A percentile compares a stretch with the other conserved stretches of the same genome.
These are phyloP conservation scores for Sylvilagus floridanus DNA, from an alignment of 2,797 vertebrate species.

Conservation along the genomic window DNA sequence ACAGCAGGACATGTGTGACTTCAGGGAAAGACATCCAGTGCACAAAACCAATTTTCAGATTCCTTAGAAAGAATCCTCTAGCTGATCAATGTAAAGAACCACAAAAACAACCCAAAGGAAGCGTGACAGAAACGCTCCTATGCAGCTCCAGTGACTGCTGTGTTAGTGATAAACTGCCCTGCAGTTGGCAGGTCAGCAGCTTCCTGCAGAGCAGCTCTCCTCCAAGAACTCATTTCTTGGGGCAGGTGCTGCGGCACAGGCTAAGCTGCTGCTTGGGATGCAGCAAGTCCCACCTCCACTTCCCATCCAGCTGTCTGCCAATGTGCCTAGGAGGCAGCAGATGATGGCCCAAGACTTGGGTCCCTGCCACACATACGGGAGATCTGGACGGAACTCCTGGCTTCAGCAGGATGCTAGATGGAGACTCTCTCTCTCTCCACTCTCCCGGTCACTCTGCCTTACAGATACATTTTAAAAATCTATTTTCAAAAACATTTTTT, in stretches of 20 bases:
- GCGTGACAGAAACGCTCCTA: not conserved
- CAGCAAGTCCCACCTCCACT: too few species aligned
- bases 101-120: constrained; percentile 9
- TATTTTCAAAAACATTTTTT: not conserved
- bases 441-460: too few species aligned
- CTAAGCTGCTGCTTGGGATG: too few species aligned
- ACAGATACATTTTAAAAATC: not conserved
- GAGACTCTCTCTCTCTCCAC: too few species aligned
- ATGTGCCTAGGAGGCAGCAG: too few species aligned
- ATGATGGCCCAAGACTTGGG: too few species aligned
- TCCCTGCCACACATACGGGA: too few species aligned
- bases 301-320: too few species aligned
- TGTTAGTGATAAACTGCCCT: not conserved
- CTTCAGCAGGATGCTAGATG: too few species aligned
- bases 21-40: not conserved
- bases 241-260: too few species aligned
- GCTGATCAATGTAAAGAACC: not conserved
- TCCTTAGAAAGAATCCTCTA: not conserved
- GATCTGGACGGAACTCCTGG: not conserved
- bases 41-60: constrained; percentile 29
- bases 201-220: not conserved
- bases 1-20: not conserved
- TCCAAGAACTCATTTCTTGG: not conserved
- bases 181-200: not conserved
- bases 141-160: not conserved